Conservation (phyloP, 2,113 vertebrate genomes). For the Epinephelus lanceolatus region DNA sequence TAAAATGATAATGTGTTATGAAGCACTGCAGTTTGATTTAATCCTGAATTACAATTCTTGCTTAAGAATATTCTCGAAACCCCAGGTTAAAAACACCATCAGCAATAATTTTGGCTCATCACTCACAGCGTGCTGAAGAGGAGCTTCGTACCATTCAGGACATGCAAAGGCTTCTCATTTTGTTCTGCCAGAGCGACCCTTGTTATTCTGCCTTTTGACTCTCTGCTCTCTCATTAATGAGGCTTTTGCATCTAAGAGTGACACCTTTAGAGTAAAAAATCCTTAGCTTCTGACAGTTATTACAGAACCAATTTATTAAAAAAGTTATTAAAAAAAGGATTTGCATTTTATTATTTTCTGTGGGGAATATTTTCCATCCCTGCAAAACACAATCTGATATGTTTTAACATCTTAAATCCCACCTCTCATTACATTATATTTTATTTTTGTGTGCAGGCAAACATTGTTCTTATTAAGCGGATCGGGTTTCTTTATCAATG, state of each 20-base stretch:
- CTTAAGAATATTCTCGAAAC: not conserved
- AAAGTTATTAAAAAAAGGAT: too few species aligned
- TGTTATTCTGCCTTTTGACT: too few species aligned
- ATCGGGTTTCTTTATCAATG: not conserved
- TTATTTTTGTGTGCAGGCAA: not conserved
- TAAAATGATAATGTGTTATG: not conserved
- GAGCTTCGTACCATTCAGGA: not conserved
- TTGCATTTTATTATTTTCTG: too few species aligned
- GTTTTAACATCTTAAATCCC: too few species aligned
- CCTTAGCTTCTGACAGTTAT: too few species aligned
- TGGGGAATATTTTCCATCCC: not conserved
- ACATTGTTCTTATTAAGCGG: not conserved
- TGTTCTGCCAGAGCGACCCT: not conserved
- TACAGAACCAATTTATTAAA: too few species aligned
- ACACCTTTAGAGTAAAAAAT: too few species aligned
- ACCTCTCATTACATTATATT: not conserved
- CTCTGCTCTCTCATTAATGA: not conserved
- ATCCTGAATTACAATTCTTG: not conserved
- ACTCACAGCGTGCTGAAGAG: not conserved
- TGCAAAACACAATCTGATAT: not conserved
- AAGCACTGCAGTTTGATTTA: not conserved
- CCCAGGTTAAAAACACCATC: not conserved
- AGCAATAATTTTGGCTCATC: not conserved
- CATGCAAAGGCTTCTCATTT: not conserved
- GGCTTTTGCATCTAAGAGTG: not conserved